Percentiles rank a stretch among this genome's conserved stretches.
Conservation (phyloP, 2,113 vertebrate species). For the Accipiter cooperii region DNA sequence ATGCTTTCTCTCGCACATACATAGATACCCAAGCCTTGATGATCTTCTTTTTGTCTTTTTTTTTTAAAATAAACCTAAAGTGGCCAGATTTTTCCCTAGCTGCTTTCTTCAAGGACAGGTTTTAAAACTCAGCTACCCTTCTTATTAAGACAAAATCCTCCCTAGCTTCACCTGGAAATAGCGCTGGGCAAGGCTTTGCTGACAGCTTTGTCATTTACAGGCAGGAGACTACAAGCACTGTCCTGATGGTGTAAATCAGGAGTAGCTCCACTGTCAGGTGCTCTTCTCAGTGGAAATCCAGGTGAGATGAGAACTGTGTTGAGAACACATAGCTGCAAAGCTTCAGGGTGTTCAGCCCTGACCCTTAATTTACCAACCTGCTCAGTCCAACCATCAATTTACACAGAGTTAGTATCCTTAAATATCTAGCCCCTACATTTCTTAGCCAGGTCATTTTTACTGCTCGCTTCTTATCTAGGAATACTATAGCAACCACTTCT, state of each 20-base stretch:
- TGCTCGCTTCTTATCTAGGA: constrained; percentile 28
- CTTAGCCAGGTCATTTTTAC: neutral
- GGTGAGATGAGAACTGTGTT: neutral
- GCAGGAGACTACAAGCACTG: accelerated
- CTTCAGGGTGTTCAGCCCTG: neutral
- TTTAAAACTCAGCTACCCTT: neutral
- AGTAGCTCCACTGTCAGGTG: neutral
- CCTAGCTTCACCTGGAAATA: neutral
- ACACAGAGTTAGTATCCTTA: neutral
- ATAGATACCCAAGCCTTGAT: neutral
- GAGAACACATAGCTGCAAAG: neutral
- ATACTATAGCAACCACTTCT: neutral
- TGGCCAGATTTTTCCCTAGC: neutral
- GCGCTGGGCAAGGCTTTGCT: neutral
- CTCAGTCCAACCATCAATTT: neutral
- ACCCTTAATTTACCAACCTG: neutral
- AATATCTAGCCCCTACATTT: neutral
- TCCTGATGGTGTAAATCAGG: neutral
- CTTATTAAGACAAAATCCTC: neutral
- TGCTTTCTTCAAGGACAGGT: neutral
- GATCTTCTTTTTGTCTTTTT: neutral
- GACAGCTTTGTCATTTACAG: neutral
- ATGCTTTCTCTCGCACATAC: neutral
- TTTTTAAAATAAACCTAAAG: neutral
- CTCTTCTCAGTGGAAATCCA: neutral